Conservation (phyloP, 2,888 invertebrate species). For the Prosopocoilus inquinatus region DNA sequence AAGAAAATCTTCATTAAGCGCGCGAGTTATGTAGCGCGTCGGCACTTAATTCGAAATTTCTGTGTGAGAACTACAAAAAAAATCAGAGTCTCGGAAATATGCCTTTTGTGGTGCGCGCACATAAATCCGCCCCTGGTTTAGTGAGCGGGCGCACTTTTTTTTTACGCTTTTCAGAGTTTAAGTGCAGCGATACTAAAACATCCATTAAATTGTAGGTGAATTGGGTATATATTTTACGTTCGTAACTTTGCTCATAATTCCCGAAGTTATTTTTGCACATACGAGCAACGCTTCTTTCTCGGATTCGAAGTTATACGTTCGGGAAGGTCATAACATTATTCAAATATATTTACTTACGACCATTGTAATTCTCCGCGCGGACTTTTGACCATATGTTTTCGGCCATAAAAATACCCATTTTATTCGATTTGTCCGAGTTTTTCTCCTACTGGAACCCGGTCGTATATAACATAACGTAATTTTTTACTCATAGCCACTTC, state of each 20-base stretch:
- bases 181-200: background rate
- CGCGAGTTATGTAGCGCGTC: too few species aligned
- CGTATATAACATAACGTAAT: too few species aligned
- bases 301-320: conserved; percentile 10
- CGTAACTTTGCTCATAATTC: conserved; percentile 17
- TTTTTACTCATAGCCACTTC: too few species aligned
- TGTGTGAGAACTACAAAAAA: too few species aligned
- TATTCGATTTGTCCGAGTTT: background rate
- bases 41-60: too few species aligned
- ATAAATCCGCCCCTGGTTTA: too few species aligned
- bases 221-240: conserved; percentile 15
- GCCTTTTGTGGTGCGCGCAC: too few species aligned
- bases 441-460: too few species aligned
- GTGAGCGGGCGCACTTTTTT: too few species aligned
- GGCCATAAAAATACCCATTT: conserved; percentile 1
- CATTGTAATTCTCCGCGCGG: conserved; percentile 4
- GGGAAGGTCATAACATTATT: conserved; percentile 14
- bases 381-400: background rate
- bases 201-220: conserved; percentile 11
- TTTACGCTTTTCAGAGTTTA: background rate
- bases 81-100: too few species aligned
- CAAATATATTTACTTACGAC: conserved; percentile 9
- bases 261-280: conserved; percentile 10
- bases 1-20: too few species aligned
- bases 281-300: conserved; percentile 5